Evolutionary conservation across 2,888 invertebrate species (phyloP), one percentile per base, ranked within the genome.

Genomic region (Cerastis leucographa): DNA sequence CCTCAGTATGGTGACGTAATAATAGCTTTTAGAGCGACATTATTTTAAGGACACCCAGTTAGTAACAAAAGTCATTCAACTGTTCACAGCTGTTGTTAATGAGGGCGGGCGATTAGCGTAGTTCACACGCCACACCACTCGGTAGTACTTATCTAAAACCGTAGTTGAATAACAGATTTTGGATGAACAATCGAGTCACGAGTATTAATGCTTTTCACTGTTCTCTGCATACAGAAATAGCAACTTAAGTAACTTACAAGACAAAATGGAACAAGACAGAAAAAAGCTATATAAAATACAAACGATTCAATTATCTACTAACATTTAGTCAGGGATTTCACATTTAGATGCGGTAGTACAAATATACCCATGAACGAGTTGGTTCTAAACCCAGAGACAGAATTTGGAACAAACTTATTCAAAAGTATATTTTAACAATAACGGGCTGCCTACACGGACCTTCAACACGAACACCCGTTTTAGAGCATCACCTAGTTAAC

Each of bases 61-160:
- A 78, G 78, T 79, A 74, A 85, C 72, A 83, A 70, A 77, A 77
- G 89, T 90, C 90, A 87, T 90, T 90, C 86, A 91, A 90, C 91
- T 89, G 79, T 85, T 76, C 71, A 54, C 66, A 78, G 59, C 49
- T 40, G 71, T 49, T 70, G 51, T 54, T 79, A 74, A 71, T 44
- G 69, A 75, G 56, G 71, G 62, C 35, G 35, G 35, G 35, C 70
- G 35, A 65, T 77, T 74, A 75, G 61, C 66, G 54, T 56, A 84
- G 67, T 70, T 74, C 59, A 61, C 71, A 77, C 76, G 46, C 66
- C 29, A 61, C 59, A 29, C n/a, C 19, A 77, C 56, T 67, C 62
- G 46, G 49, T 70, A 54, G 14, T 59, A n/a, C n/a, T n/a, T n/a
- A 66, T 54, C 72, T 44, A 67, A 67, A 59, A 74, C 70, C 44